Conservation (phyloP, 2,888 invertebrate genomes). For the Epirrita christyi region DNA sequence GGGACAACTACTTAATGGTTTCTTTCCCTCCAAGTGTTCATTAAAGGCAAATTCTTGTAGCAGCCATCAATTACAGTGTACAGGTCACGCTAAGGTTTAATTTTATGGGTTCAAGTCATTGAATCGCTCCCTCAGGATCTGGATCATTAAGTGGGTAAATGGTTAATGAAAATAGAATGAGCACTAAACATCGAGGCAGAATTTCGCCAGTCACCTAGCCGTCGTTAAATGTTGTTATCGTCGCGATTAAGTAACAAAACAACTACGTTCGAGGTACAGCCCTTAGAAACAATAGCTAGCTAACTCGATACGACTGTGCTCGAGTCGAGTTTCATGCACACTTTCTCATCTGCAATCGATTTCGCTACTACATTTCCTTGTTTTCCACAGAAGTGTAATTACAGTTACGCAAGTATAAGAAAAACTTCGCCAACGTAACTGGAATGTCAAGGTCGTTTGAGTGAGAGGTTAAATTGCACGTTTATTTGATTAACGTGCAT, state of each 20-base stretch:
- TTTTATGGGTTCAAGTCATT: conserved; percentile 79
- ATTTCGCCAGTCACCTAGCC: conserved; percentile 84
- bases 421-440: too few species aligned
- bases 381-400: too few species aligned
- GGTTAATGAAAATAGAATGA: conserved; percentile 85
- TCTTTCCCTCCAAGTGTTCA: conserved; percentile 23
- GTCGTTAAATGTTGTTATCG: conserved; percentile 84
- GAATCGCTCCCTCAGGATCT: conserved; percentile 80
- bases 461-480: too few species aligned
- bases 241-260: conserved; percentile 84
- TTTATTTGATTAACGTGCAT: too few species aligned
- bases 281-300: conserved; percentile 1
- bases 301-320: neutral
- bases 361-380: too few species aligned
- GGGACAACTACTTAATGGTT: too few species aligned
- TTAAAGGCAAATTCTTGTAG: conserved; percentile 47
- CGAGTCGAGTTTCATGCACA: neutral
- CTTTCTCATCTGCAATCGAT: neutral
- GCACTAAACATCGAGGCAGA: conserved; percentile 84
- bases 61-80: conserved; percentile 60
- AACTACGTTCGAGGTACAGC: conserved; percentile 63
- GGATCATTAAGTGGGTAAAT: conserved; percentile 84
- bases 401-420: too few species aligned
- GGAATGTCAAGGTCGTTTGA: too few species aligned
- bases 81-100: conserved; percentile 79